Evolutionary conservation across 2,797 vertebrate genomes (phyloP), one percentile per base, ranked within the genome.

Genomic region (Luscinia megarhynchos): DNA sequence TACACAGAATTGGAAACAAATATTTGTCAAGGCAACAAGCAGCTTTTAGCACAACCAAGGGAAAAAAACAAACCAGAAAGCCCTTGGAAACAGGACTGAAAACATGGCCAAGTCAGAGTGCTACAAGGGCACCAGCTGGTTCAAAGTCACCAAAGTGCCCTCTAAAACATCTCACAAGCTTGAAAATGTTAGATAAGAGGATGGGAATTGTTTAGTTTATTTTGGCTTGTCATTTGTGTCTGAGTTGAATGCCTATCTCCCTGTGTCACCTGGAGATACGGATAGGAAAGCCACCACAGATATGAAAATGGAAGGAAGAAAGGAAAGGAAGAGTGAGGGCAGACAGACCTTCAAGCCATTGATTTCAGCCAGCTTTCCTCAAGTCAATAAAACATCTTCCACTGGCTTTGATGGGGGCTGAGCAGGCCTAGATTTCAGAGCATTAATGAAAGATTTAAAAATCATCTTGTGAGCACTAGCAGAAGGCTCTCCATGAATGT

Each of bases 21-120:
- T 95, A 97, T 97, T 96, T 96, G 77, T 77, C 89, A 93, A 77
- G 58, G 68, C 79, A 95, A 95, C 41, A 66, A 90, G 57, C 57
- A 81, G 45, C 36, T 85, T 95, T 93, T 43, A 75, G 76, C 70
- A 76, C 40, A 89, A 64, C 26, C 66, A 57, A 75, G 46, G 62
- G 24, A 87, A 91, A 32, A 57, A 87, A 38, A 1, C 6, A 69
- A 85, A 77, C 9, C 50, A 55, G 43, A 75, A 79, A 93, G 61
- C 38, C 55, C 41, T 82, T 74, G 90, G 80, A 93, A 95, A 85
- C 0, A 2, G 59, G 61, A 51, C 41, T 73, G 92, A 76, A 92
- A 89, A 76, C 34, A 41, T 0, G 0, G 80, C 70, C 81, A 87
- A 91, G 61, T 48, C 57, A 41, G 45, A 75, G 50, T 29, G 64